Evolutionary conservation across 2,888 invertebrate genomes (phyloP).

Genomic region (Rhodophaea formosa): DNA sequence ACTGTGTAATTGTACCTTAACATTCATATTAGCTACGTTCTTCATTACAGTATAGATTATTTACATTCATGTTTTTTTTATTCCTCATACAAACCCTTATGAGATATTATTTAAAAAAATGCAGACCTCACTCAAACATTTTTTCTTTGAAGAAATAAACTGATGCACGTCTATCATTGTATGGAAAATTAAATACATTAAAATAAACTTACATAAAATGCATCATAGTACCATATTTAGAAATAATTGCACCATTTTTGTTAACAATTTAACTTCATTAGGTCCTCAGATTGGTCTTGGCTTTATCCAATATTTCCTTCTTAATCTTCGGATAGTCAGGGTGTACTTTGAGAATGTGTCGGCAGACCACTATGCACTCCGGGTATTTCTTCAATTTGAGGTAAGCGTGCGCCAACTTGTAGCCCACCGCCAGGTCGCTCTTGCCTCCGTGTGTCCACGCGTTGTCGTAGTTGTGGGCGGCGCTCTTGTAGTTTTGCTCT

Average conservation of each 20-base stretch:
- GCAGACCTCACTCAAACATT: no score
- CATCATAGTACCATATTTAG: no score
- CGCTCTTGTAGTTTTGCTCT: conserved; percentile 93
- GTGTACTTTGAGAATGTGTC: conserved; percentile 88
- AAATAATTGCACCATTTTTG: no score
- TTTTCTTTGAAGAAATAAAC: no score
- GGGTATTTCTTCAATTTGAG: conserved; percentile 93
- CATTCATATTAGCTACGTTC: conserved; percentile 9
- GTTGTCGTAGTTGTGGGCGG: conserved; percentile 89
- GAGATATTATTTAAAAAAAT: no score
- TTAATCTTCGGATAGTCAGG: conserved; percentile 95
- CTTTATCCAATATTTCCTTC: conserved; percentile 96
- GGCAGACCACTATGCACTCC: conserved; percentile 94
- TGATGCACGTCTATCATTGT: no score
- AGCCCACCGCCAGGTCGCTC: conserved; percentile 92
- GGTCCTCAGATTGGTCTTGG: conserved; percentile 87
- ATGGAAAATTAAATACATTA: no score
- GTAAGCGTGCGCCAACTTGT: conserved; percentile 94
- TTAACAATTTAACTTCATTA: conserved; percentile 49
- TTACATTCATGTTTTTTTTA: conserved; percentile 6
- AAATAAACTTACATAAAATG: no score
- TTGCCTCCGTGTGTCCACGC: conserved; percentile 94
- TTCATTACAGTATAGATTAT: conserved; percentile 12
- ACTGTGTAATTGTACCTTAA: conserved; percentile 13
- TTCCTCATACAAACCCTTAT: background rate